Evolutionary conservation across 2,113 vertebrate genomes (phyloP).

Genomic region (Bos taurus): ARS-UCD2.0 NC_037330.1:68102501-68103000

Average conservation of each 20-base stretch:
- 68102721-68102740: conserved; percentile 60
- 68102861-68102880: conserved; percentile 6
- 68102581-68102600: conserved; percentile 72
- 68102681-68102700: conserved; percentile 84
- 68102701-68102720: conserved; percentile 61
- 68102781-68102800: conserved; percentile 53
- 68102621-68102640: conserved; percentile 79
- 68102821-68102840: conserved; percentile 34
- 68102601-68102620: conserved; percentile 79
- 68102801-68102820: conserved; percentile 61
- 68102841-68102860: conserved; percentile 46
- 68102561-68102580: conserved; percentile 77
- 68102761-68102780: conserved; percentile 67
- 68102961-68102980: background rate
- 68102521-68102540: conserved; percentile 41
- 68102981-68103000: background rate
- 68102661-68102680: conserved; percentile 88
- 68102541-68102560: conserved; percentile 71
- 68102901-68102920: conserved; percentile 12
- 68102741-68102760: conserved; percentile 65
- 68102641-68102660: conserved; percentile 83
- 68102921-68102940: background rate
- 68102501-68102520: conserved; percentile 47
- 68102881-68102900: conserved; percentile 30
- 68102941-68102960: background rate